Conservation (phyloP, 2,888 invertebrate species). For the Anaspis maculata region DNA sequence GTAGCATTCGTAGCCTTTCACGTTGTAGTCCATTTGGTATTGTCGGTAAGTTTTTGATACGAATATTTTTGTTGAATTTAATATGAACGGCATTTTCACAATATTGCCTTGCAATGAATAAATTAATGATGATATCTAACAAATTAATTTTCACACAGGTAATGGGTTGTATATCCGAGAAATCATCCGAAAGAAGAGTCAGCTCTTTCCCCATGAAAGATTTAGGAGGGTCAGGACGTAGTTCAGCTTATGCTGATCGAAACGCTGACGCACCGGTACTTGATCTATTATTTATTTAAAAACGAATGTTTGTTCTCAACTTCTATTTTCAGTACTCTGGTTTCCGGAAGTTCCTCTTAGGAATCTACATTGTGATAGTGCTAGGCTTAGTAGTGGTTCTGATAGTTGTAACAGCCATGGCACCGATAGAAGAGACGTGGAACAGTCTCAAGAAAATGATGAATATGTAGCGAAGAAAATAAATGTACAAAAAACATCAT, state of each 20-base stretch:
- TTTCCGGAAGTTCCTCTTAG: constrained; percentile 68
- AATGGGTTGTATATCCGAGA: constrained; percentile 68
- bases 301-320: constrained; percentile 8
- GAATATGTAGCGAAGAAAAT: too few relatives aligned
- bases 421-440: constrained; percentile 64
- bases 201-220: constrained; percentile 84
- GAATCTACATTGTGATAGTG: constrained; percentile 68
- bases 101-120: constrained; percentile 2
- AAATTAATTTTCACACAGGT: constrained; percentile 4
- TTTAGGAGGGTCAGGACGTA: constrained; percentile 55
- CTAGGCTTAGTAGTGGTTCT: constrained; percentile 61
- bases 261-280: constrained; percentile 72
- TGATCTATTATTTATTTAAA: too few relatives aligned
- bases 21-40: constrained; percentile 75
- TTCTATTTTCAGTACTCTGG: constrained; percentile 61
- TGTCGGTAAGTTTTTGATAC: too few relatives aligned
- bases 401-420: constrained; percentile 65
- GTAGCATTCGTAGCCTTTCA: constrained; percentile 86
- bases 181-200: constrained; percentile 60
- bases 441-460: constrained; percentile 17
- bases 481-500: too few relatives aligned
- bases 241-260: constrained; percentile 57
- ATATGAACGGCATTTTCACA: constrained; percentile 3
- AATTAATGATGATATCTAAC: too few relatives aligned
- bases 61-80: too few relatives aligned